Evolutionary conservation across 2,888 invertebrate species (phyloP).

Genomic region (Parochlus steinenii): DNA sequence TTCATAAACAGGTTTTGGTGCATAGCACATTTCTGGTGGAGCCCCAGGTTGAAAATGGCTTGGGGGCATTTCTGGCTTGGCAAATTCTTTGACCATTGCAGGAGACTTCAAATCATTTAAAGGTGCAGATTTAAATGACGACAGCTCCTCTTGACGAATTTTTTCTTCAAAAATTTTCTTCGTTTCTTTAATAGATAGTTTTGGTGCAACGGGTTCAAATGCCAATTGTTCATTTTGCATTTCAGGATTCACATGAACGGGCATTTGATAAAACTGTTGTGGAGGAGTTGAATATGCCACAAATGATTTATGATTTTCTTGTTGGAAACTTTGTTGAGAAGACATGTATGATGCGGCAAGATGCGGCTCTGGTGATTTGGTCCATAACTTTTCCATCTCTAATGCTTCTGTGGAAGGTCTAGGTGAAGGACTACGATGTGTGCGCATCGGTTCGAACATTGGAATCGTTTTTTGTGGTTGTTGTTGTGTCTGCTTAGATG

Average conservation of each 20-base stretch:
- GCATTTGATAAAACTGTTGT: conserved; percentile 15
- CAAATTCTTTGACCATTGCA: conserved; percentile 31
- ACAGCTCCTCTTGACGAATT: conserved; percentile 16
- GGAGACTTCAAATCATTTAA: conserved; percentile 33
- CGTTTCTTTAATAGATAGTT: conserved; percentile 20
- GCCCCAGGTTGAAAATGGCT: conserved; percentile 45
- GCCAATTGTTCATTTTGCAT: conserved; percentile 10
- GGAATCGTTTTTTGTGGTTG: conserved; percentile 18
- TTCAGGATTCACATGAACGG: conserved; percentile 4
- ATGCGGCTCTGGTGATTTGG: conserved; percentile 23
- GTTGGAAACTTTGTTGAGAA: conserved; percentile 7
- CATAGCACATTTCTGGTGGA: conserved; percentile 49
- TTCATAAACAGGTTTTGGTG: conserved; percentile 32
- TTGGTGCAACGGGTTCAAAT: conserved; percentile 21
- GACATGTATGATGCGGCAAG: conserved; percentile 2
- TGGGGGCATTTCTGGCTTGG: conserved; percentile 32
- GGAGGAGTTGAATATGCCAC: conserved; percentile 8
- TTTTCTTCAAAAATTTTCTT: conserved; percentile 21
- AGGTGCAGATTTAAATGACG: conserved; percentile 15
- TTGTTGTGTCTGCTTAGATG: too few relatives aligned
- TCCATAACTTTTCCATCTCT: conserved; percentile 52
- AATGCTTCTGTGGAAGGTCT: conserved; percentile 46
- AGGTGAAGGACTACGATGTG: conserved; percentile 29
- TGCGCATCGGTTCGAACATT: conserved; percentile 21
- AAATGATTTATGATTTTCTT: conserved; percentile 11